Percentiles rank a stretch among this genome's conserved stretches.
These are phyloP conservation scores for Pemphigus obesinymphae DNA, from an alignment of 1,140 invertebrate species.

Conservation along the genomic window DNA sequence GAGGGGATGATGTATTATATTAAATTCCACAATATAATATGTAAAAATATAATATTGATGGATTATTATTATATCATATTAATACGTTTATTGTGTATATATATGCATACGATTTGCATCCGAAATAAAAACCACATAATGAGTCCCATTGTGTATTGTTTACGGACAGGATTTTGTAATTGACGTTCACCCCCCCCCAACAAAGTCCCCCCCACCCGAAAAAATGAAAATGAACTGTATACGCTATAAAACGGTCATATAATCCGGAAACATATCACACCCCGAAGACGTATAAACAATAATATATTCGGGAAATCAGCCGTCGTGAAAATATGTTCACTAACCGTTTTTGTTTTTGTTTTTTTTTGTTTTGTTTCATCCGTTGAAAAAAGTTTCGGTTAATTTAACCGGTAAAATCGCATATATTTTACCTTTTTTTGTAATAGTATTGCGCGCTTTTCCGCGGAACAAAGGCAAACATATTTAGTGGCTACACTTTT, in stretches of 20 bases:
- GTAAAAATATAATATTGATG: too few relatives aligned
- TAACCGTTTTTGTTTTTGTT: background rate
- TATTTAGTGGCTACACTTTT: too few relatives aligned
- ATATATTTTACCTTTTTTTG: too few relatives aligned
- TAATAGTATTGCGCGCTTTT: background rate
- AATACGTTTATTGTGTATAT: too few relatives aligned
- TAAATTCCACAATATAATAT: too few relatives aligned
- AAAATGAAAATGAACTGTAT: background rate
- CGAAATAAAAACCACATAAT: background rate
- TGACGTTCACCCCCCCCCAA: background rate
- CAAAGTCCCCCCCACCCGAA: too few relatives aligned
- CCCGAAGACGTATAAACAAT: background rate
- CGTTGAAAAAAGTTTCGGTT: too few relatives aligned
- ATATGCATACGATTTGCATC: too few relatives aligned
- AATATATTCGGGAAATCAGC: background rate
- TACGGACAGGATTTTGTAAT: background rate
- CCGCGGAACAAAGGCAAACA: too few relatives aligned
- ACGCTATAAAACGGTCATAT: background rate
- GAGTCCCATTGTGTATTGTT: background rate
- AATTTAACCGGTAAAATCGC: too few relatives aligned
- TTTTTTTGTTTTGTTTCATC: background rate
- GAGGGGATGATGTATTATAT: too few relatives aligned
- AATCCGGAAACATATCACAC: background rate
- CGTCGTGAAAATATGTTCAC: background rate
- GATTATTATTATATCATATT: too few relatives aligned